phyloP scores from a whole-genome alignment of 92 coral and sea anemone genomes.

The Parazoanthus swiftii region DNA sequence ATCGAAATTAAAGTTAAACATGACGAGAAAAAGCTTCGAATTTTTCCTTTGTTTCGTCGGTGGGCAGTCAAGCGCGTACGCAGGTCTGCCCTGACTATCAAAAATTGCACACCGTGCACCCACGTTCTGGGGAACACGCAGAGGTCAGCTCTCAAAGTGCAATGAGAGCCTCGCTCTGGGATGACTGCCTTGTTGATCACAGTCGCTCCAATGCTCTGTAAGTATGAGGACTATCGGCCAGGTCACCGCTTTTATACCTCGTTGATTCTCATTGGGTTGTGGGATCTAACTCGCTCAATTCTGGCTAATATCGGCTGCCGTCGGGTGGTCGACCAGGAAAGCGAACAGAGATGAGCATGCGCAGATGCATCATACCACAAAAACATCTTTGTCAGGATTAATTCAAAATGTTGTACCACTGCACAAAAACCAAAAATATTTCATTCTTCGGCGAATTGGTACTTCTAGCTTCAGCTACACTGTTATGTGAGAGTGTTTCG shows the following conservation, averaged over 20 bases:
- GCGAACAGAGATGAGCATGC: not conserved
- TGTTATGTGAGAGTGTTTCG: too few species aligned
- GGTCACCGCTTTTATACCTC: slow-evolving; percentile 18
- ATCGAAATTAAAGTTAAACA: too few species aligned
- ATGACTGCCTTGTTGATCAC: slow-evolving; percentile 51
- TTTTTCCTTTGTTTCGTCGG: too few species aligned
- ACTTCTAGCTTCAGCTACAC: not conserved
- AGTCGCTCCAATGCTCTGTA: slow-evolving; percentile 47
- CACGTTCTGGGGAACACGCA: slow-evolving; percentile 51
- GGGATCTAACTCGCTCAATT: slow-evolving; percentile 33
- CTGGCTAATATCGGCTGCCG: slow-evolving; percentile 18
- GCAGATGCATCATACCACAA: not conserved
- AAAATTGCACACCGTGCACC: slow-evolving; percentile 52
- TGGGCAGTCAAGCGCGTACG: slow-evolving; percentile 44
- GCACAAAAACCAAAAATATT: not conserved
- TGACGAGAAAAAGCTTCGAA: too few species aligned
- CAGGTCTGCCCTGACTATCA: slow-evolving; percentile 48
- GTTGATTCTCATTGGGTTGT: slow-evolving; percentile 21
- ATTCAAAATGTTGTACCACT: not conserved
- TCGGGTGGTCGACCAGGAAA: slow-evolving; percentile 15
- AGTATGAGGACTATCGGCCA: slow-evolving; percentile 20
- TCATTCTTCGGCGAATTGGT: not conserved
- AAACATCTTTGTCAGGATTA: not conserved
- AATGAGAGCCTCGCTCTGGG: slow-evolving; percentile 52
- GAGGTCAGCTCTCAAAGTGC: slow-evolving; percentile 41